Conservation (phyloP, 2,797 vertebrate genomes). For the Psittacula echo region DNA sequence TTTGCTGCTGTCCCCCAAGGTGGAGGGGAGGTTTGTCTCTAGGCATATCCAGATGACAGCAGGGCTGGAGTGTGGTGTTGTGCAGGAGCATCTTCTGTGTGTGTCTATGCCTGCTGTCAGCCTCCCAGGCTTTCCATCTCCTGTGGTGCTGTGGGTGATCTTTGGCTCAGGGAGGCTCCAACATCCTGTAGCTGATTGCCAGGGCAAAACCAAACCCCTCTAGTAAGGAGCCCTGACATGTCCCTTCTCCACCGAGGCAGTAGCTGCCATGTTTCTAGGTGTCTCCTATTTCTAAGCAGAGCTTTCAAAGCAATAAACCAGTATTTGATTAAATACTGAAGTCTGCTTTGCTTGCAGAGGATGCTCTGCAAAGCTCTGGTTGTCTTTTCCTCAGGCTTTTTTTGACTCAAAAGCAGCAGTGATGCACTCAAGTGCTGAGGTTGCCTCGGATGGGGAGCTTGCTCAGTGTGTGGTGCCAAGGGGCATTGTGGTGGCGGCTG, state of each 20-base stretch:
- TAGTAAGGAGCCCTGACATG: not conserved
- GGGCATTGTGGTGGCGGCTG: not conserved
- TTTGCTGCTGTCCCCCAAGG: not conserved
- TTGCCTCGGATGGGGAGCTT: fast-evolving
- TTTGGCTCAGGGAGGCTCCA: not conserved
- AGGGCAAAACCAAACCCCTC: not conserved
- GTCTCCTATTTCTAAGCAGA: not conserved
- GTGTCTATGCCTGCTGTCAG: not conserved
- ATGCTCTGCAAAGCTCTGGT: not conserved
- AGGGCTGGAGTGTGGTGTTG: not conserved
- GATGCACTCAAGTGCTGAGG: not conserved
- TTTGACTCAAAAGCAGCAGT: not conserved
- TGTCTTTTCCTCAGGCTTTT: not conserved
- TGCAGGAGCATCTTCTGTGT: not conserved
- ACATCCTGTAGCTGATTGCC: not conserved
- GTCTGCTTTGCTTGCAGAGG: not conserved
- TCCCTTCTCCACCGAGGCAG: not conserved
- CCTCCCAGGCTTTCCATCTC: not conserved
- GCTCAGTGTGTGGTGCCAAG: fast-evolving
- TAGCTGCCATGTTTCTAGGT: not conserved
- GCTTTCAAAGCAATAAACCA: not conserved
- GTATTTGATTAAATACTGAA: not conserved
- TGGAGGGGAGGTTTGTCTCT: not conserved
- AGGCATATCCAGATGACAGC: not conserved
- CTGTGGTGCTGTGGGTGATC: not conserved